phyloP scores from a whole-genome alignment of 1,140 invertebrate genomes.

The Brachionus koreanus region DNA sequence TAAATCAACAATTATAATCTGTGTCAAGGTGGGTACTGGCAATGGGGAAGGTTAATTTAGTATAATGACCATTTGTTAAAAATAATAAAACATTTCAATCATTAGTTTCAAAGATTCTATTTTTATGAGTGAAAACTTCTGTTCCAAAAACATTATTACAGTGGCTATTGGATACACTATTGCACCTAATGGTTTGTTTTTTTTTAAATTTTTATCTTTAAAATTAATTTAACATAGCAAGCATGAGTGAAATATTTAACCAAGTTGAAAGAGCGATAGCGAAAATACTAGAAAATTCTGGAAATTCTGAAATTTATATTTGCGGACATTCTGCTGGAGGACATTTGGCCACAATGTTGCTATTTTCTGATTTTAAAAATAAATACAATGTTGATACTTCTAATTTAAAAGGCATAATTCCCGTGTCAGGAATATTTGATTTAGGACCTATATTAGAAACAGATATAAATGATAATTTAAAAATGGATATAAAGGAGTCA shows the following conservation, averaged over 20 bases:
- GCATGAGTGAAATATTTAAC: background rate
- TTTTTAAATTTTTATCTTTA: background rate
- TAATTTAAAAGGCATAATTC: constrained; percentile 6
- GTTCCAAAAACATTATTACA: background rate
- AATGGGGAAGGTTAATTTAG: constrained; percentile 12
- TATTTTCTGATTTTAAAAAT: background rate
- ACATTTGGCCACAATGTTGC: constrained; percentile 24
- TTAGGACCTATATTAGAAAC: constrained; percentile 29
- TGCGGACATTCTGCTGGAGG: constrained; percentile 44
- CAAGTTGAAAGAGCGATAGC: constrained; percentile 27
- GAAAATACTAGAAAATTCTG: background rate
- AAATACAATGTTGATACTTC: background rate
- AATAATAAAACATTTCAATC: background rate
- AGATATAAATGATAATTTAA: constrained; percentile 42
- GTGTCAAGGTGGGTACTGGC: constrained; percentile 38
- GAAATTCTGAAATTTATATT: background rate
- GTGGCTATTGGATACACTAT: constrained; percentile 24
- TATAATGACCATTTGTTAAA: background rate
- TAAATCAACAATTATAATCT: background rate
- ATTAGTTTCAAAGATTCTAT: background rate
- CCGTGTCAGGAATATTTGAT: constrained; percentile 34
- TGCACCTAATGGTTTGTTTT: constrained; percentile 5
- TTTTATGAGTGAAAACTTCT: constrained; percentile 17
- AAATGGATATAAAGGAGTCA: constrained; percentile 10
- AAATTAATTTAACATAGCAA: background rate